Conservation (phyloP, 2,797 vertebrate genomes). For the Thunnus albacares region DNA sequence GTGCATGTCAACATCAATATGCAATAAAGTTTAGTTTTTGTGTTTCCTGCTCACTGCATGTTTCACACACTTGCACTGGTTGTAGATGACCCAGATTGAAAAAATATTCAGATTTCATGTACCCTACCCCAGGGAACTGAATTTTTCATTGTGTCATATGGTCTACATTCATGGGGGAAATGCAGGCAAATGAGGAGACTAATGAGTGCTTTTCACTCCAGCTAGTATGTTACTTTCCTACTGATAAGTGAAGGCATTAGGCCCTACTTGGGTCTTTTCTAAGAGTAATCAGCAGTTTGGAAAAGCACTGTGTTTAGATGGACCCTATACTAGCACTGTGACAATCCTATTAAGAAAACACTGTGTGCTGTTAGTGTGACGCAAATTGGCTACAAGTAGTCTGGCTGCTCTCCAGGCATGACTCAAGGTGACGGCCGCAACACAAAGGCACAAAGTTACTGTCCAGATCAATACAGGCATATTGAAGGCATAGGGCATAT, state of each 20-base stretch:
- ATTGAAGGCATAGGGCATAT: constrained; percentile 58
- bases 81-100: constrained; percentile 64
- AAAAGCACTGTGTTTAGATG: constrained; percentile 74
- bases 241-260: constrained; percentile 69
- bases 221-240: constrained; percentile 46
- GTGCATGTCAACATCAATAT: too few relatives aligned
- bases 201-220: constrained; percentile 57
- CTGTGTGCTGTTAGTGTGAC: constrained; percentile 78
- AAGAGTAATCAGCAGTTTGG: constrained; percentile 76
- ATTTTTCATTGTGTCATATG: constrained; percentile 73
- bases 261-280: constrained; percentile 52
- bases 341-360: constrained; percentile 86
- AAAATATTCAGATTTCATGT: constrained; percentile 58
- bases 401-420: constrained; percentile 82
- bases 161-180: constrained; percentile 26
- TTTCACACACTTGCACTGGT: constrained; percentile 15
- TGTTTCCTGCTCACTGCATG: constrained; percentile 13
- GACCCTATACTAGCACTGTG: constrained; percentile 72
- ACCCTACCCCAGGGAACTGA: constrained; percentile 51
- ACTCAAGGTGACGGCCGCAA: constrained; percentile 84
- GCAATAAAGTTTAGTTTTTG: neutral
- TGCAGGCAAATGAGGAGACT: constrained; percentile 57
- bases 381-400: constrained; percentile 84
- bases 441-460: constrained; percentile 74
- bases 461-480: constrained; percentile 77